These are phyloP conservation scores for Cheiracanthium punctorium DNA, from an alignment of 2,888 invertebrate species.

Conservation along the genomic window DNA sequence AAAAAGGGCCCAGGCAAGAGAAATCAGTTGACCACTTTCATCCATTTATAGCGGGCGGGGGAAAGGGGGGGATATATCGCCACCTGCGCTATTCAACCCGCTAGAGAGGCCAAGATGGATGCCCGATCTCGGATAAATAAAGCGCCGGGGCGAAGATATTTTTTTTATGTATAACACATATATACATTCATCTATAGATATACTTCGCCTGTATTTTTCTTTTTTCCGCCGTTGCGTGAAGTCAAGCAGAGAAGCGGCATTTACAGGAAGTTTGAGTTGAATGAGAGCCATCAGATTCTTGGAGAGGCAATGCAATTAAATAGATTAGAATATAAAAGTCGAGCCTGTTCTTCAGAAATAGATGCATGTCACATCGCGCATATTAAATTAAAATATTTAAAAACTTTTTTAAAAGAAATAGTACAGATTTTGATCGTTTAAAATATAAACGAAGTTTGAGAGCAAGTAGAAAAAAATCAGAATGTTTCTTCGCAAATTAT, in stretches of 20 bases:
- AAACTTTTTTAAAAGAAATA: too few relatives aligned
- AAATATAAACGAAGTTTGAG: too few relatives aligned
- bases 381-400: too few relatives aligned
- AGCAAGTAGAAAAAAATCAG: too few relatives aligned
- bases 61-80: slow-evolving; percentile 35
- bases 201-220: not conserved
- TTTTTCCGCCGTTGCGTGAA: not conserved
- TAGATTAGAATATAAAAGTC: too few relatives aligned
- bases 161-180: not conserved
- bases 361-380: too few relatives aligned
- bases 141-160: not conserved
- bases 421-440: too few relatives aligned
- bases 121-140: slow-evolving; percentile 29
- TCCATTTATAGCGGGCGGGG: slow-evolving; percentile 46
- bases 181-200: not conserved
- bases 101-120: slow-evolving; percentile 53
- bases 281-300: too few relatives aligned
- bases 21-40: slow-evolving; percentile 69
- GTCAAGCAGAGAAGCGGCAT: not conserved
- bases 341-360: too few relatives aligned
- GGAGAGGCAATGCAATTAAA: too few relatives aligned
- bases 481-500: too few relatives aligned
- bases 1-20: slow-evolving; percentile 48
- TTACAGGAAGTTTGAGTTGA: not conserved
- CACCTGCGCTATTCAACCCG: slow-evolving; percentile 65